These are phyloP conservation scores for Corythornis leucogaster DNA, from an alignment of 2,797 vertebrate species.

Conservation along the genomic window DNA sequence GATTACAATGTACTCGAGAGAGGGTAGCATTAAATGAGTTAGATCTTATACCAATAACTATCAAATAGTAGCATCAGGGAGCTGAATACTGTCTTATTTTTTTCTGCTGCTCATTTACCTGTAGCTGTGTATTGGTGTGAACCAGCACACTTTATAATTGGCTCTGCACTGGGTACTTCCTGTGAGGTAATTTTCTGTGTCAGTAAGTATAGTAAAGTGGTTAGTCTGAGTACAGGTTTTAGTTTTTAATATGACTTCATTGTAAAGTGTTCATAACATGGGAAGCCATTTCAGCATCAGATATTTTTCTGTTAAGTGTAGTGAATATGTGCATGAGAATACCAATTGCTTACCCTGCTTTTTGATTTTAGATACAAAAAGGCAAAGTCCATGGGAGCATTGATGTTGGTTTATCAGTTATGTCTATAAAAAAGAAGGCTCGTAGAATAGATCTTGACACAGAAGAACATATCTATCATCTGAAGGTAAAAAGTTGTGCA, in stretches of 20 bases:
- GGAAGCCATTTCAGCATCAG: neutral
- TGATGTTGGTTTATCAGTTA: constrained; percentile 96
- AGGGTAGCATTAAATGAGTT: neutral
- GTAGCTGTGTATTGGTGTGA: neutral
- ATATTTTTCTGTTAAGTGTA: neutral
- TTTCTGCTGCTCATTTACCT: neutral
- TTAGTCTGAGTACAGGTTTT: neutral
- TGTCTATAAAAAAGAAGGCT: constrained; percentile 98
- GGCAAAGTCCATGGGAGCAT: constrained; percentile 98
- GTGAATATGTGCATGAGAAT: neutral
- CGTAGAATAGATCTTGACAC: constrained; percentile 98
- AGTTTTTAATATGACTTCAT: neutral
- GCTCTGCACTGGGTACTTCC: neutral
- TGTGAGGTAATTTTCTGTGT: neutral
- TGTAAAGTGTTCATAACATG: neutral
- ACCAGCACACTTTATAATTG: neutral
- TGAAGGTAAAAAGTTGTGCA: constrained; percentile 86
- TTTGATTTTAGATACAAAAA: constrained; percentile 91
- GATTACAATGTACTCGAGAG: neutral
- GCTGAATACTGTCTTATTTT: neutral
- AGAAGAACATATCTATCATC: constrained; percentile 98
- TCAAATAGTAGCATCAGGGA: neutral
- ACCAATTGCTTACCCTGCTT: neutral
- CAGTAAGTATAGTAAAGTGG: neutral
- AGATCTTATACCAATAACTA: neutral